Conservation (phyloP, 2,888 invertebrate genomes). For the Ypsolopha scabrella region DNA sequence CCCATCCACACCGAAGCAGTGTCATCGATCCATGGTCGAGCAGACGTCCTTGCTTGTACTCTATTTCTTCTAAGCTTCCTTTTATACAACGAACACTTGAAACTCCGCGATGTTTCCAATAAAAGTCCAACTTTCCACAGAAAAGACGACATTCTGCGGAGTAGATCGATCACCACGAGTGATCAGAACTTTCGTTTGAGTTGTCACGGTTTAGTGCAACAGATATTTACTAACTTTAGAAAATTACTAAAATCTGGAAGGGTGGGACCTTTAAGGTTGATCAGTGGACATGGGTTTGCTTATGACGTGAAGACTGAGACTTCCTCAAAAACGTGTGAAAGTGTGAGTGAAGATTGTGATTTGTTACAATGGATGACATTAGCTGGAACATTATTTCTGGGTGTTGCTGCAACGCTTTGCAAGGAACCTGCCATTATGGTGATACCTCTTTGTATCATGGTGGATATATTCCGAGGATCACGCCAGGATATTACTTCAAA, state of each 20-base stretch:
- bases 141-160: constrained; percentile 34
- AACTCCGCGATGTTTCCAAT: constrained; percentile 67
- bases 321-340: constrained; percentile 18
- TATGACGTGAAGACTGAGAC: constrained; percentile 37
- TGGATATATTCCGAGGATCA: constrained; percentile 79
- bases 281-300: constrained; percentile 43
- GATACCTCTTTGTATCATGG: constrained; percentile 88
- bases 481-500: constrained; percentile 64
- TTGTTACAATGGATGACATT: constrained; percentile 70
- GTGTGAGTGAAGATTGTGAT: constrained; percentile 57
- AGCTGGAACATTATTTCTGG: constrained; percentile 72
- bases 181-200: constrained; percentile 52
- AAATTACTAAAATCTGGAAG: constrained; percentile 49
- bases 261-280: constrained; percentile 40
- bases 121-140: constrained; percentile 44
- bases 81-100: constrained; percentile 84
- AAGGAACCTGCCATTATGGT: constrained; percentile 97
- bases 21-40: constrained; percentile 94
- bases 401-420: constrained; percentile 88
- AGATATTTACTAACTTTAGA: constrained; percentile 55
- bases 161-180: constrained; percentile 28
- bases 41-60: constrained; percentile 92
- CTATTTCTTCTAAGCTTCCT: constrained; percentile 91
- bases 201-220: constrained; percentile 54
- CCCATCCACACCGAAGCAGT: constrained; percentile 98